Conservation (phyloP, 2,888 invertebrate species). For the Myopa tessellatipennis region DNA sequence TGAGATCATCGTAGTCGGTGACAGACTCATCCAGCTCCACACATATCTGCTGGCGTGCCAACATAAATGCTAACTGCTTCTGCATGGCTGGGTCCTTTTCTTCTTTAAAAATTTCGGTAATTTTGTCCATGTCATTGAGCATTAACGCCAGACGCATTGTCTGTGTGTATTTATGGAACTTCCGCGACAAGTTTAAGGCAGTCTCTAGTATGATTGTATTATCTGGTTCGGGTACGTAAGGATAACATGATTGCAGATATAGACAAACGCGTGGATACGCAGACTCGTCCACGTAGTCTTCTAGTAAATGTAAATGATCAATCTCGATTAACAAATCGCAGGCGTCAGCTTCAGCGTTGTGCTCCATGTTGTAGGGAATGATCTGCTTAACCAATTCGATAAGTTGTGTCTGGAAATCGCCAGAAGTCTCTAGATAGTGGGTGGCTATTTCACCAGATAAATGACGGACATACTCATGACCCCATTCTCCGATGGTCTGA, state of each 20-base stretch:
- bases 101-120: constrained; percentile 84
- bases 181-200: constrained; percentile 84
- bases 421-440: constrained; percentile 78
- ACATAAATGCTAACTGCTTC: constrained; percentile 96
- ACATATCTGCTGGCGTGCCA: constrained; percentile 93
- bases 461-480: constrained; percentile 98
- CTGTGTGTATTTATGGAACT: constrained; percentile 89
- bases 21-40: constrained; percentile 80
- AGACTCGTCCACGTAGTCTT: constrained; percentile 87
- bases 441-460: constrained; percentile 88
- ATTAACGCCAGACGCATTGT: constrained; percentile 93
- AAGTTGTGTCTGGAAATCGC: constrained; percentile 72
- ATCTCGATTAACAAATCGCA: constrained; percentile 99
- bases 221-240: constrained; percentile 96
- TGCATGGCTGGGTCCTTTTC: constrained; percentile 85
- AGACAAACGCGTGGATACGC: constrained; percentile 93
- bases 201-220: constrained; percentile 85
- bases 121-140: constrained; percentile 82
- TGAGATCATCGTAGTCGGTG: constrained; percentile 78
- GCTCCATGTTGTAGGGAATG: constrained; percentile 93
- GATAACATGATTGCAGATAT: constrained; percentile 87
- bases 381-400: constrained; percentile 86
- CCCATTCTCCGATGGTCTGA: constrained; percentile 96
- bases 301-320: constrained; percentile 86
- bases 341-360: constrained; percentile 98